Evolutionary conservation across 2,888 invertebrate genomes (phyloP).

Genomic region (Anoplius nigerrimus): DNA sequence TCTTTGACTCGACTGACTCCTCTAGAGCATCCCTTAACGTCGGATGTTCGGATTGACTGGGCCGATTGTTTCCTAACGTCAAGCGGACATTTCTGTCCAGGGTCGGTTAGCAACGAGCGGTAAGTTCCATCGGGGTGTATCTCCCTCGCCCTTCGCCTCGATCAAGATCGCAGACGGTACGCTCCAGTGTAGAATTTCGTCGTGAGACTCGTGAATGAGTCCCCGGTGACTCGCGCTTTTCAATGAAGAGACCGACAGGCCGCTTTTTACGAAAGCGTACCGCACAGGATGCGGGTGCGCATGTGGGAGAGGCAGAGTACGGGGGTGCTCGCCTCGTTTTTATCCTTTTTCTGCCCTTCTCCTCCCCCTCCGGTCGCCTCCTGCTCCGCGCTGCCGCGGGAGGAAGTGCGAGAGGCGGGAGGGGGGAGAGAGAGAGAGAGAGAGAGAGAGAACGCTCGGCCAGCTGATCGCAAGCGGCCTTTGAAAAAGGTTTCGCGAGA

Average conservation of each 20-base stretch:
- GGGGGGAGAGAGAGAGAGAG: neutral
- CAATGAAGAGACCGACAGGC: conserved; percentile 53
- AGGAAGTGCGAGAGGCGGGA: conserved; percentile 32
- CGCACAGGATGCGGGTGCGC: conserved; percentile 58
- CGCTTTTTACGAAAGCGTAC: conserved; percentile 54
- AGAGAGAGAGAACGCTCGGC: conserved; percentile 40
- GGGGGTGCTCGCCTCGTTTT: conserved; percentile 40
- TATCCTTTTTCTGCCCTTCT: conserved; percentile 46
- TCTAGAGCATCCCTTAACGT: too few species aligned
- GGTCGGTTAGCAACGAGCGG: too few species aligned
- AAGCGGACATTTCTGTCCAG: too few species aligned
- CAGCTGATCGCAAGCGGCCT: conserved; percentile 61
- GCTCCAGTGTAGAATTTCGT: conserved; percentile 55
- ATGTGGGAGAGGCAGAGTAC: conserved; percentile 42
- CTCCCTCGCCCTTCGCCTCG: conserved; percentile 15
- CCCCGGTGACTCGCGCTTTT: conserved; percentile 58
- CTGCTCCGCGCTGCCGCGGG: neutral
- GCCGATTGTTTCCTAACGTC: too few species aligned
- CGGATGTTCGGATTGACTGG: too few species aligned
- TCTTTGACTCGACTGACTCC: too few species aligned
- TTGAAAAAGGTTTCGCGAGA: conserved; percentile 60
- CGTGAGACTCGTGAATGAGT: conserved; percentile 58
- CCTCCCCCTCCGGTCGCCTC: neutral
- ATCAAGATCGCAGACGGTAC: conserved; percentile 55
- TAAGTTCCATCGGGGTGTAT: neutral